phyloP scores from a whole-genome alignment of 2,797 vertebrate genomes.

The Thripadectes ignobilis region DNA sequence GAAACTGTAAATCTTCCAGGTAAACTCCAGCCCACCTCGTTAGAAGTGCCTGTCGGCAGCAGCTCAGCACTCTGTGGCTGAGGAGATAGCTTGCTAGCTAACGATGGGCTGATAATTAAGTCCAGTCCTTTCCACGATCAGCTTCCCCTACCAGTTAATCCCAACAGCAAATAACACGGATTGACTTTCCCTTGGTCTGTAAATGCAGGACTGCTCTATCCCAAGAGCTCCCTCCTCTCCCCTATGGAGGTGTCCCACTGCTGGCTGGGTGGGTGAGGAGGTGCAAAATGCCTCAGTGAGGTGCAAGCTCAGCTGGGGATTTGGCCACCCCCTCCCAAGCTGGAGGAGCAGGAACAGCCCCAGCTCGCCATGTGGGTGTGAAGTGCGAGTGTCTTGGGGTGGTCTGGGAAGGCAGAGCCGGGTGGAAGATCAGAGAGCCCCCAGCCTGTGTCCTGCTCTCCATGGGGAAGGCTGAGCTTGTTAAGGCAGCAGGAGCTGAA shows the following conservation, averaged over 20 bases:
- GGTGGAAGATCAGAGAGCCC: background rate
- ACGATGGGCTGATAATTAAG: constrained; percentile 52
- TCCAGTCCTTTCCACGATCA: background rate
- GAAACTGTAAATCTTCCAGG: background rate
- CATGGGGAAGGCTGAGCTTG: background rate
- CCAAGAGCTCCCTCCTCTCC: background rate
- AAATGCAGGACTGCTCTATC: background rate
- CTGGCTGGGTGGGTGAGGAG: background rate
- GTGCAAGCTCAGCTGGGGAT: background rate
- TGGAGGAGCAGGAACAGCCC: background rate
- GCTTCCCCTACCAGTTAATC: constrained; percentile 11
- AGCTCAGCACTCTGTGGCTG: background rate
- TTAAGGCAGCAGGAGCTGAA: background rate
- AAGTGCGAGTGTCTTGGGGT: background rate
- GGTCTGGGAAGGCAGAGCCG: background rate
- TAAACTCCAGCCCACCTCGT: background rate
- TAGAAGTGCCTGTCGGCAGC: background rate
- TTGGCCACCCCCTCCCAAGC: background rate
- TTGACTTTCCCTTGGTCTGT: background rate
- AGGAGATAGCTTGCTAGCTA: constrained; percentile 3
- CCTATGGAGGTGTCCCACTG: background rate
- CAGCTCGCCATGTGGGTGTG: background rate
- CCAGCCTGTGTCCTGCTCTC: background rate
- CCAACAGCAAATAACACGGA: constrained; percentile 18
- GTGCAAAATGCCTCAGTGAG: constrained; percentile 45